Percentiles rank a stretch among this genome's conserved stretches.
phyloP scores from a whole-genome alignment of 2,888 invertebrate species.

The Spilarctia lutea region DNA sequence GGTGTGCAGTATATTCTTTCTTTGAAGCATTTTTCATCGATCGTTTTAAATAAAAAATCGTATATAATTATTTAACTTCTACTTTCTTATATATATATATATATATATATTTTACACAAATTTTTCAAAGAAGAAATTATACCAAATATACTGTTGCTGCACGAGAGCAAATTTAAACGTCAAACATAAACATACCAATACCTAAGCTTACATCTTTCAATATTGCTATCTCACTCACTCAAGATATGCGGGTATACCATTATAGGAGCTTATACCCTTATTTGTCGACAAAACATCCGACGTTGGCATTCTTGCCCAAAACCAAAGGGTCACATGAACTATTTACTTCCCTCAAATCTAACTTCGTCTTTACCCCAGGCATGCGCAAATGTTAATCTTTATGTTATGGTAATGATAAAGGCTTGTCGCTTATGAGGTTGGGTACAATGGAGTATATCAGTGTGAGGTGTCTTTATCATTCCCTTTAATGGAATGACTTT shows the following conservation, averaged over 20 bases:
- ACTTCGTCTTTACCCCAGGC: slow-evolving; percentile 11
- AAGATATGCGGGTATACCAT: background rate
- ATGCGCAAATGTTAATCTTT: slow-evolving; percentile 20
- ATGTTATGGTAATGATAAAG: slow-evolving; percentile 9
- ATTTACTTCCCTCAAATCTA: slow-evolving; percentile 22
- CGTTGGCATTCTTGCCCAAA: slow-evolving; percentile 14
- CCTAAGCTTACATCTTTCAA: background rate
- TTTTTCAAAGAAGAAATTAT: background rate
- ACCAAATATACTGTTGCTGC: background rate
- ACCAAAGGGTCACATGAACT: slow-evolving; percentile 14
- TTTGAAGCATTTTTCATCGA: no score
- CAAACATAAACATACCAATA: background rate
- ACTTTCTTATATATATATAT: no score
- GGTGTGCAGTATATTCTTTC: no score
- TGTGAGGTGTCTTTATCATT: slow-evolving; percentile 12
- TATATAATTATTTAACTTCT: no score
- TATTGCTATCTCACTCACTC: background rate
- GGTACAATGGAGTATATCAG: slow-evolving; percentile 11
- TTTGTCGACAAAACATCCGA: slow-evolving; percentile 8
- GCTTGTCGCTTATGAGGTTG: slow-evolving; percentile 14
- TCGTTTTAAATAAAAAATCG: no score
- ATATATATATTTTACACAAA: background rate
- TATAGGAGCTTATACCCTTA: background rate
- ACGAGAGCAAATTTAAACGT: background rate
- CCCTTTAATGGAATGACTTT: background rate